Evolutionary conservation across 2,113 vertebrate genomes (phyloP).

Genomic region (Propithecus coquereli): DNA sequence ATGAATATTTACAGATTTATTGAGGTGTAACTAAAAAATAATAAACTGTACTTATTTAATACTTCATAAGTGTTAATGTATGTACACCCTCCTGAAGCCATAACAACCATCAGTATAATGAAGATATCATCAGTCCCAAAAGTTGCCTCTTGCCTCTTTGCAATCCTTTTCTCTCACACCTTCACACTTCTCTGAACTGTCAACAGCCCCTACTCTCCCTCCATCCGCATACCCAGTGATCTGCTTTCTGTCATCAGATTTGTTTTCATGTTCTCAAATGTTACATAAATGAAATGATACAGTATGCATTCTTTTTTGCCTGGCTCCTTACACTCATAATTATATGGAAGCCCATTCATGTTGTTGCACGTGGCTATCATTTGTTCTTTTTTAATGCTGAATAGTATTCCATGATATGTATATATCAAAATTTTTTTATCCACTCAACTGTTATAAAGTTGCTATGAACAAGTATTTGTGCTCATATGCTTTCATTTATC

Average conservation of each 20-base stretch:
- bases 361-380: background rate
- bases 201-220: fast-evolving
- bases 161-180: background rate
- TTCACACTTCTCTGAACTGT: background rate
- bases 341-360: background rate
- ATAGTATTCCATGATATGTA: background rate
- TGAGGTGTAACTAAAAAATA: background rate
- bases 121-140: background rate
- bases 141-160: background rate
- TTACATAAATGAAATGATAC: background rate
- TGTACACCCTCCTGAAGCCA: background rate
- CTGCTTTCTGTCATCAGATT: background rate
- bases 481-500: background rate
- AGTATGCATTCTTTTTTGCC: background rate
- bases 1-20: background rate
- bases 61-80: background rate
- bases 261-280: background rate
- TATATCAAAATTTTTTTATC: background rate
- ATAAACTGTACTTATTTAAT: background rate
- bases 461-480: background rate
- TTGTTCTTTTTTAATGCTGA: background rate
- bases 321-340: background rate
- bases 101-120: background rate
- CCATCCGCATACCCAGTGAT: background rate
- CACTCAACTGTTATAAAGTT: background rate